These are phyloP conservation scores for Mohoua ochrocephala DNA, from an alignment of 2,113 vertebrate species.

Conservation along the genomic window DNA sequence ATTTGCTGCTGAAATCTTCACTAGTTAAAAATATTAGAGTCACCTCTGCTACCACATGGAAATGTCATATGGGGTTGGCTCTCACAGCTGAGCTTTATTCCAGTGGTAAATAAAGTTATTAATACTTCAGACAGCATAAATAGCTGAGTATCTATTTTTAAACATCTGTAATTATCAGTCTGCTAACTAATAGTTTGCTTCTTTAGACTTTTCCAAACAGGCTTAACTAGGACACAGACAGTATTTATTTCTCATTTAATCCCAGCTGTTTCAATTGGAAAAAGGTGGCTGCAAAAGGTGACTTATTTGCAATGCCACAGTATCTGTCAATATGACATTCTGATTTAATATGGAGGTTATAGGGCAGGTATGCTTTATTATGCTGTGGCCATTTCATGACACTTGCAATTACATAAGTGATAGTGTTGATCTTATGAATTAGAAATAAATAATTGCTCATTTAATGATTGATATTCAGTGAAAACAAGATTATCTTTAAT, in stretches of 20 bases:
- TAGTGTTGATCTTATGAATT: slow-evolving; percentile 19
- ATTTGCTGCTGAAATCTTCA: background rate
- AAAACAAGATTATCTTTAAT: slow-evolving; percentile 51
- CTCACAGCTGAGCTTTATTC: background rate
- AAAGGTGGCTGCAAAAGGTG: background rate
- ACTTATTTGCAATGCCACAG: background rate
- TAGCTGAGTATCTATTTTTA: slow-evolving; percentile 6
- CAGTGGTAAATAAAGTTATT: slow-evolving; percentile 26
- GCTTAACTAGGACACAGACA: background rate
- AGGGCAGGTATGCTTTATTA: slow-evolving; percentile 32
- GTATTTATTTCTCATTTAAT: background rate
- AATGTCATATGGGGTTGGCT: background rate
- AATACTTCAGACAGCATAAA: slow-evolving; percentile 3
- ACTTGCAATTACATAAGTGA: slow-evolving; percentile 49
- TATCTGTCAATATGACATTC: slow-evolving; percentile 11
- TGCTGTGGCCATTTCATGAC: background rate
- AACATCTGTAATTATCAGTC: slow-evolving; percentile 2
- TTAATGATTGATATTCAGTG: slow-evolving; percentile 31
- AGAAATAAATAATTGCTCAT: slow-evolving; percentile 39
- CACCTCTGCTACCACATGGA: background rate
- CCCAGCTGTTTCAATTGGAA: background rate
- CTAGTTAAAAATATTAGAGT: background rate
- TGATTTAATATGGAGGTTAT: slow-evolving; percentile 29
- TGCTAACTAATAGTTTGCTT: background rate
- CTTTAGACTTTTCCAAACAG: background rate